These are phyloP conservation scores for Capra hircus DNA, from an alignment of 2,113 vertebrate genomes.

Conservation along the genomic window DNA sequence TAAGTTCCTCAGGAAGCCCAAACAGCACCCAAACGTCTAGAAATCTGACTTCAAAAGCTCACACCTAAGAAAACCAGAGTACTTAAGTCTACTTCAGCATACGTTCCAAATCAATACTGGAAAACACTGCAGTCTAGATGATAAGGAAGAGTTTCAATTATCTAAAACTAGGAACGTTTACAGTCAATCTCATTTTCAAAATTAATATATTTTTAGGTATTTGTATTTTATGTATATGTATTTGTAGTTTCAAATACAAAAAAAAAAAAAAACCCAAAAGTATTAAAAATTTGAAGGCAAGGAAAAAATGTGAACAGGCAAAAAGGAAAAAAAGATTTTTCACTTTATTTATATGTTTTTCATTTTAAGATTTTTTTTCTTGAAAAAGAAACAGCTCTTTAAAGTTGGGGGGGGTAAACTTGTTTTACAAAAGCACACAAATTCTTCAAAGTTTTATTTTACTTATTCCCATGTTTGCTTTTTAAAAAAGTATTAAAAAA, in stretches of 20 bases:
- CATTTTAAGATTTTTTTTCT: background rate
- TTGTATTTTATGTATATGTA: background rate
- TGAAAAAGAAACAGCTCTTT: background rate
- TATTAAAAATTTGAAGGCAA: background rate
- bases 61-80: background rate
- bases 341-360: background rate
- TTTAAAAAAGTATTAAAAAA: background rate
- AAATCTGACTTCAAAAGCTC: background rate
- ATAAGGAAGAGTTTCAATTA: background rate
- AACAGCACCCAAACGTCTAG: background rate
- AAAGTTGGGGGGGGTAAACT: background rate
- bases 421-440: background rate
- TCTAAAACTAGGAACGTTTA: background rate
- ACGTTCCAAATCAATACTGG: background rate
- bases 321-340: background rate
- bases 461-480: background rate
- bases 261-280: background rate
- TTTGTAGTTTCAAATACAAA: constrained; percentile 3
- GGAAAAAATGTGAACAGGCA: background rate
- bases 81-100: background rate
- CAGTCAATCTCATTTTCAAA: background rate
- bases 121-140: background rate
- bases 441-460: background rate
- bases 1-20: background rate
- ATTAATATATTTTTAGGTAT: background rate